Evolutionary conservation across 2,113 vertebrate genomes (phyloP).

Genomic region (Jaculus jaculus): DNA sequence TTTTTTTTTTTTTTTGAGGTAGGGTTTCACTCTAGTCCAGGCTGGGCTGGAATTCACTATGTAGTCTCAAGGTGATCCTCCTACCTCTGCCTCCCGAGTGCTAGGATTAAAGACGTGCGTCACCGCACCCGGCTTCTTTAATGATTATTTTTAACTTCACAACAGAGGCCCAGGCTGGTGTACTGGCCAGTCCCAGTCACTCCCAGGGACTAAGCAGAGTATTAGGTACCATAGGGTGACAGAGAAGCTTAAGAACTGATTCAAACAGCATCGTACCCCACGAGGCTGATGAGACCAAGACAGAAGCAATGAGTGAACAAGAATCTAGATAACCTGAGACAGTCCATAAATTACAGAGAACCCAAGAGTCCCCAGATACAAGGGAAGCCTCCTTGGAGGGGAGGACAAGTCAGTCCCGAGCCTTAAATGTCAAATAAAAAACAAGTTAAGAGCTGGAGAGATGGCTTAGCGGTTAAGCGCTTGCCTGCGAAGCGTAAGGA

Average conservation of each 20-base stretch:
- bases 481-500: too few species aligned
- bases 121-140: too few species aligned
- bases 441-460: too few species aligned
- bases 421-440: neutral
- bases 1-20: too few species aligned
- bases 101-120: too few species aligned
- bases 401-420: neutral
- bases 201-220: neutral
- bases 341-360: rapidly evolving
- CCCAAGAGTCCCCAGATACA: rapidly evolving
- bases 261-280: neutral
- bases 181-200: neutral
- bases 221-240: neutral
- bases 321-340: neutral
- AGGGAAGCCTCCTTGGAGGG: neutral
- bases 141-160: neutral
- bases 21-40: too few species aligned
- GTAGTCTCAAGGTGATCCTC: too few species aligned
- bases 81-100: too few species aligned
- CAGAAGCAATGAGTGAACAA: neutral
- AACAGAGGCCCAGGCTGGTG: neutral
- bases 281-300: neutral
- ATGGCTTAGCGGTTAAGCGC: too few species aligned
- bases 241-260: neutral
- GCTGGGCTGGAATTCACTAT: too few species aligned